phyloP scores from a whole-genome alignment of 1,140 invertebrate genomes.

The Drosophila pectinifera region DNA sequence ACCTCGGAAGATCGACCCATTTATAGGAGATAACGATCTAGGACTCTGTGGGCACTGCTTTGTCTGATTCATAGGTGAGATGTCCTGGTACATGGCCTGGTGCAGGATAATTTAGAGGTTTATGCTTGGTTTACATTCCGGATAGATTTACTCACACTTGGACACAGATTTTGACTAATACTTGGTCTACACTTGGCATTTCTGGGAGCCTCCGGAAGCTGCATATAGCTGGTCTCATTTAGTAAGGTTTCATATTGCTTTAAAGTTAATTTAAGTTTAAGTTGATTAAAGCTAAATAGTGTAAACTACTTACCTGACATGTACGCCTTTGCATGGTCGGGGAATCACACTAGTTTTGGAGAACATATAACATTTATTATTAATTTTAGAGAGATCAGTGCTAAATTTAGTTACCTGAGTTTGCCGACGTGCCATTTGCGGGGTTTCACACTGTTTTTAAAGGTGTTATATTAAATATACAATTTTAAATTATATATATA shows the following conservation, averaged over 20 bases:
- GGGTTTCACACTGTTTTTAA: neutral
- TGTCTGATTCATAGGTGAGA: neutral
- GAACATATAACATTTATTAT: neutral
- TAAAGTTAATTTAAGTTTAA: too few species aligned
- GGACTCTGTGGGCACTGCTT: neutral
- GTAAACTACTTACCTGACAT: constrained; percentile 1
- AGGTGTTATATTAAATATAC: too few species aligned
- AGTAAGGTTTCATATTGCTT: constrained; percentile 12
- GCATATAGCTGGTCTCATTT: constrained; percentile 32
- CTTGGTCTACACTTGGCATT: neutral
- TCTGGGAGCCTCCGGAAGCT: neutral
- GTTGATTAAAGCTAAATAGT: too few species aligned
- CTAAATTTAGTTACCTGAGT: too few species aligned
- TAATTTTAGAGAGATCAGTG: too few species aligned
- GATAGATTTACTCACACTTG: constrained; percentile 12
- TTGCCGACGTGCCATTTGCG: too few species aligned
- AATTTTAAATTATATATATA: too few species aligned
- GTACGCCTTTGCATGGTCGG: neutral
- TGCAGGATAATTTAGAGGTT: neutral
- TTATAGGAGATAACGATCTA: neutral
- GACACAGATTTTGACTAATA: neutral
- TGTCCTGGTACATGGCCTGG: neutral
- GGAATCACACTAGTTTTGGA: neutral
- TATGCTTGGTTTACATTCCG: too few species aligned
- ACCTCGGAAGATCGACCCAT: neutral